Conservation (phyloP, 1,140 invertebrate species). For the Tyrophagus putrescentiae region DNA sequence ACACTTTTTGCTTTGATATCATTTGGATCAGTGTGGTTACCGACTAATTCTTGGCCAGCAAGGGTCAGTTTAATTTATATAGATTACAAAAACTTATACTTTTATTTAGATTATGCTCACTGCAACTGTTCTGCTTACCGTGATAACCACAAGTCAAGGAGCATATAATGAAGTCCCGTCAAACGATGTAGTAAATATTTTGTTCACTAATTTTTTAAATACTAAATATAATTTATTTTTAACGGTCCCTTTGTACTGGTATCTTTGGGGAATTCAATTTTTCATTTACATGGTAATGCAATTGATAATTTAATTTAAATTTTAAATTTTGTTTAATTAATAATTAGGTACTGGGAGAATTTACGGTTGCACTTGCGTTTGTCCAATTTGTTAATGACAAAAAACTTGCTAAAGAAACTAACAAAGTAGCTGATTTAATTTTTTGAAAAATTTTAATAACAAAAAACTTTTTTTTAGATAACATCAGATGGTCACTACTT, state of each 20-base stretch:
- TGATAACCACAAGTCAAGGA: neutral
- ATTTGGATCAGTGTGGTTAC: neutral
- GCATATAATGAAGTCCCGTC: neutral
- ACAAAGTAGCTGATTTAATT: no score
- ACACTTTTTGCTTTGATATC: slow-evolving; percentile 18
- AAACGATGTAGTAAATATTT: slow-evolving; percentile 12
- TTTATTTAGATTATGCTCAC: neutral
- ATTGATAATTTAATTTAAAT: slow-evolving; percentile 2
- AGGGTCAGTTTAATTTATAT: slow-evolving; percentile 14
- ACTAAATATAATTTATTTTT: no score
- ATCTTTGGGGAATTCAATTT: no score
- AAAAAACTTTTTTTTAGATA: neutral
- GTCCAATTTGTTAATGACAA: slow-evolving; percentile 16
- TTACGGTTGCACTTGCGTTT: slow-evolving; percentile 5
- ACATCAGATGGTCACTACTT: slow-evolving; percentile 15
- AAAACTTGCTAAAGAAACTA: no score
- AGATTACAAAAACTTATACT: no score
- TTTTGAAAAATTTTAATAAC: no score
- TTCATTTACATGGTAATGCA: no score
- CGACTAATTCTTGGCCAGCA: slow-evolving; percentile 24
- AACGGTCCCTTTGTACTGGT: slow-evolving; percentile 15
- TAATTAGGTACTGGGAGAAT: slow-evolving; percentile 14
- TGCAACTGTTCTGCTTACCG: neutral
- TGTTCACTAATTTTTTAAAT: no score
- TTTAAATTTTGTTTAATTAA: no score